These are phyloP conservation scores for Helarctos malayanus DNA, from an alignment of 2,797 vertebrate genomes.

Conservation along the genomic window DNA sequence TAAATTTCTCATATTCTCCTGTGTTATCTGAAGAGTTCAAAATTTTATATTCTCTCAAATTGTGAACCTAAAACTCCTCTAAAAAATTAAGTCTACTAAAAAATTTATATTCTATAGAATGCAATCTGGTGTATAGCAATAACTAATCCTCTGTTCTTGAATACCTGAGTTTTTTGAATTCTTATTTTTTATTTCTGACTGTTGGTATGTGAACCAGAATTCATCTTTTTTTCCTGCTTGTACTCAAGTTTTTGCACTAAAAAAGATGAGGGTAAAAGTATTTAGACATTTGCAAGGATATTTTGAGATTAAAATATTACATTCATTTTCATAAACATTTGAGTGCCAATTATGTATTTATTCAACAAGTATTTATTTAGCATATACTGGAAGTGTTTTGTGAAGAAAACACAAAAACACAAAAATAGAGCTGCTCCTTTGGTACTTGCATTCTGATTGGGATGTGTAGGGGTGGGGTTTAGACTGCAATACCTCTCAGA, in stretches of 20 bases:
- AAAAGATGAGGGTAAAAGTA: background rate
- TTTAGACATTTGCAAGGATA: background rate
- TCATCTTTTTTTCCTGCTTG: background rate
- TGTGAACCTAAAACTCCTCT: background rate
- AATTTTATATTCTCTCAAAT: background rate
- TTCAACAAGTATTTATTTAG: background rate
- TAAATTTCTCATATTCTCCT: background rate
- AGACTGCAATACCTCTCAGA: background rate
- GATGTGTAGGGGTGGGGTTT: background rate
- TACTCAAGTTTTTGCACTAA: background rate
- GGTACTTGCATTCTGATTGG: background rate
- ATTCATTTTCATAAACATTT: background rate
- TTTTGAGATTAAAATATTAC: background rate
- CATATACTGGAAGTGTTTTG: background rate
- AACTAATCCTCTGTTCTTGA: background rate
- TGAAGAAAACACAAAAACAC: background rate
- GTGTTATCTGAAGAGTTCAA: background rate
- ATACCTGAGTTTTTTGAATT: background rate
- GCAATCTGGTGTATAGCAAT: background rate
- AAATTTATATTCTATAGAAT: background rate
- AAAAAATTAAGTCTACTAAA: background rate
- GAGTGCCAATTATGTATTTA: background rate
- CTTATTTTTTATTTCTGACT: background rate
- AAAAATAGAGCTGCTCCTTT: background rate
- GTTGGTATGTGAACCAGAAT: background rate